A percentile compares a stretch with the other conserved stretches of the same genome.
These are phyloP conservation scores for Grus americana DNA, from an alignment of 2,113 vertebrate genomes.

Conservation along the genomic window DNA sequence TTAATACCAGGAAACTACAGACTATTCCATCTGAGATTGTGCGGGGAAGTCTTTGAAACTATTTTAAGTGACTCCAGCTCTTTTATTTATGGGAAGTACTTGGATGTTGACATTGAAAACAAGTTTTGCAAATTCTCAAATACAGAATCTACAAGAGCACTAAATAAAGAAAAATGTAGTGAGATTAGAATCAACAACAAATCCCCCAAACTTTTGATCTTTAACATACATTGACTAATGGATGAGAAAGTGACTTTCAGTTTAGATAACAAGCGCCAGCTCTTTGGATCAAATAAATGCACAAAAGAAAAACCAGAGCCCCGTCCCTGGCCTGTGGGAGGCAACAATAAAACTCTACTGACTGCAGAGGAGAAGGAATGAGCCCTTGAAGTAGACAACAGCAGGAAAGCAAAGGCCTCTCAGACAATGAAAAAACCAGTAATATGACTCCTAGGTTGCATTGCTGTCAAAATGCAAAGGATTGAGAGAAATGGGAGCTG, in stretches of 20 bases:
- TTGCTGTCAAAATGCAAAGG: conserved; percentile 3
- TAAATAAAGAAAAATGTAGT: conserved; percentile 58
- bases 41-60: conserved; percentile 53
- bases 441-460: neutral
- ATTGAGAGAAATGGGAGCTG: neutral
- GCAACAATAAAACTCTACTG: neutral
- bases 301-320: conserved; percentile 12
- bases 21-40: conserved; percentile 39
- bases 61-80: conserved; percentile 59
- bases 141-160: conserved; percentile 38
- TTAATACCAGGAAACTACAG: conserved; percentile 61
- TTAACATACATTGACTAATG: conserved; percentile 52
- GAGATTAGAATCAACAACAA: conserved; percentile 51
- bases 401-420: neutral
- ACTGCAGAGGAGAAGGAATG: neutral
- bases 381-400: neutral
- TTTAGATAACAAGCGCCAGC: conserved; percentile 54
- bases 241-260: conserved; percentile 55
- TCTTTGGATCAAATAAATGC: conserved; percentile 29
- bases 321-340: neutral
- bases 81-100: conserved; percentile 72
- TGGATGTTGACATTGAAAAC: conserved; percentile 63
- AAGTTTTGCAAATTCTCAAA: conserved; percentile 68
- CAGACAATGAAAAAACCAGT: neutral
- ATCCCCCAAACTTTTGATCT: conserved; percentile 23